These are phyloP conservation scores for Trachelus iudaicus DNA, from an alignment of 2,888 invertebrate species.

Conservation along the genomic window DNA sequence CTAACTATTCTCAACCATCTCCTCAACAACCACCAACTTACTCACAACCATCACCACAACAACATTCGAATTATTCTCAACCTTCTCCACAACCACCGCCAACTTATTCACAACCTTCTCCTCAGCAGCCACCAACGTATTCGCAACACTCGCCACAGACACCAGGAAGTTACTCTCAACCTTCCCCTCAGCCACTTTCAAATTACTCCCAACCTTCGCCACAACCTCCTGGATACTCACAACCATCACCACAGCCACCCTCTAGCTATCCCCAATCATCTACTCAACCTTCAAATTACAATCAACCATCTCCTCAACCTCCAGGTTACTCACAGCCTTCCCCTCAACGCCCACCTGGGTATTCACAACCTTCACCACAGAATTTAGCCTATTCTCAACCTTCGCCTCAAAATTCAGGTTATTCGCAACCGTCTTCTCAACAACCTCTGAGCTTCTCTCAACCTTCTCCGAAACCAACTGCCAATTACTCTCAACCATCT, in stretches of 20 bases:
- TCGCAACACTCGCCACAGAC: conserved; percentile 46
- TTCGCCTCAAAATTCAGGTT: conserved; percentile 40
- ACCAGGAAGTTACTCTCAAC: conserved; percentile 38
- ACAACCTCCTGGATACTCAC: conserved; percentile 59
- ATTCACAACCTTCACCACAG: conserved; percentile 25
- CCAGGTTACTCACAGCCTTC: conserved; percentile 16
- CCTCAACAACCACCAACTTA: conserved; percentile 47
- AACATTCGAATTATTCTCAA: conserved; percentile 10
- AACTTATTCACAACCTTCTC: conserved; percentile 16
- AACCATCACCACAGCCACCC: conserved; percentile 40
- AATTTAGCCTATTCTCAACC: conserved; percentile 41
- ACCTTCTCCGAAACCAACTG: conserved; percentile 51
- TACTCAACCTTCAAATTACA: conserved; percentile 34
- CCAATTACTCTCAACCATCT: conserved; percentile 61
- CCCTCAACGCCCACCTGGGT: conserved; percentile 20
- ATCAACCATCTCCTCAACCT: conserved; percentile 43
- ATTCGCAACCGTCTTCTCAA: conserved; percentile 55
- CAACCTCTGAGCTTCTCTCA: conserved; percentile 60
- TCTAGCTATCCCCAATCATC: conserved; percentile 15
- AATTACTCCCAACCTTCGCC: conserved; percentile 69
- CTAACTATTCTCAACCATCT: conserved; percentile 54
- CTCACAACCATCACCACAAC: conserved; percentile 40
- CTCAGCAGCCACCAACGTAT: conserved; percentile 23
- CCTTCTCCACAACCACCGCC: conserved; percentile 14
- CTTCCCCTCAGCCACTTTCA: conserved; percentile 53